phyloP scores from a whole-genome alignment of 2,797 vertebrate species.

The Chelidonichthys spinosus region DNA sequence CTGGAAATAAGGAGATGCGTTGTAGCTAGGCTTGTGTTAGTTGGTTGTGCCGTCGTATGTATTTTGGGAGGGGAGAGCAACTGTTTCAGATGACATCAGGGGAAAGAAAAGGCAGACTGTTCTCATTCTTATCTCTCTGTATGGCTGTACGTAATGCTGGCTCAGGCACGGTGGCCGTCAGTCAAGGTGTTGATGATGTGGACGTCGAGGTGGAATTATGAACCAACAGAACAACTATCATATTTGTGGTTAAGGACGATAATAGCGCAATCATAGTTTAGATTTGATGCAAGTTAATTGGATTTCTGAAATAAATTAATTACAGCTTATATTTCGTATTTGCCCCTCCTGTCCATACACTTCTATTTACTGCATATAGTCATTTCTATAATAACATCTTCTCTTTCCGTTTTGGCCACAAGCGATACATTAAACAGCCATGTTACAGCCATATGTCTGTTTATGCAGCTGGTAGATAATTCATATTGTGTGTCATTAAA shows the following conservation, averaged over 20 bases:
- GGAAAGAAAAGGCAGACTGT: conserved; percentile 39
- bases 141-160: conserved; percentile 10
- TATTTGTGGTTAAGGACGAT: conserved; percentile 9
- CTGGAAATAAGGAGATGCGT: not conserved
- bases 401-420: not conserved
- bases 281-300: conserved; percentile 1
- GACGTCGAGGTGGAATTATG: conserved; percentile 40
- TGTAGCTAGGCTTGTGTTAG: not conserved
- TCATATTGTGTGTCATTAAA: conserved; percentile 24
- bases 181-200: conserved; percentile 29
- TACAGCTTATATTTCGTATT: not conserved
- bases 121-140: conserved; percentile 43
- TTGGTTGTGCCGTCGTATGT: conserved; percentile 5
- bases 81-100: conserved; percentile 33
- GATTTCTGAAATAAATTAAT: not conserved
- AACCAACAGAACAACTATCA: conserved; percentile 30
- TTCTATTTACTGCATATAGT: not conserved
- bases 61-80: conserved; percentile 20
- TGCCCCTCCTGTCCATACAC: not conserved
- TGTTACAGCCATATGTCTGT: not conserved
- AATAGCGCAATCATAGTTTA: not conserved
- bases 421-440: not conserved
- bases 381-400: conserved; percentile 20
- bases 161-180: conserved; percentile 21
- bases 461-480: conserved; percentile 21